Evolutionary conservation across 2,797 vertebrate species (phyloP), one percentile per base, ranked within the genome.

Genomic region (Enteromius treurensis): DNA sequence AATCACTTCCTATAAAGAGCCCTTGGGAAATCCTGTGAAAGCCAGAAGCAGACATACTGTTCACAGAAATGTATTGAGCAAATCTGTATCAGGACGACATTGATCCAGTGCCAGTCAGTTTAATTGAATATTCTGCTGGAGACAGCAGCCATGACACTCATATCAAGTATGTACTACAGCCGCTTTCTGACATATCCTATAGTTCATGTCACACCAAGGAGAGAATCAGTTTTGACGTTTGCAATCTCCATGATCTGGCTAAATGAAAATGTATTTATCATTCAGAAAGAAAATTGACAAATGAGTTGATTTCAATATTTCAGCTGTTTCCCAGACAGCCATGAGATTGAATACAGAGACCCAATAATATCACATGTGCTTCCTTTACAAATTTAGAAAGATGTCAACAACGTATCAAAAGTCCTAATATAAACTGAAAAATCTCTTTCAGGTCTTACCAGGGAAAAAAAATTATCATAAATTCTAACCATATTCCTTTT

Each of bases 51-150:
- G 19, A 73, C 14, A 34, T 23, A 17, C 1, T 17, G 13, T 64
- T 26, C 42, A 64, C 42, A 45, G n/a, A 55, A 74, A 64, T 3
- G 19, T 23, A 55, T 74, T 73, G 26, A 81, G 26, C n/a, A 47
- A 64, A 81, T 81, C 40, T 73, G 79, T 81, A 34, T 62, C 79
- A 37, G 14, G 58, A 51, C 2, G 58, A 81, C 55, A 74, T 65
- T 74, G 58, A 81, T 74, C 42, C 58, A 74, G 55, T 26, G n/a
- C 21, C 58, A 74, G 58, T 81, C 42, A 40, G 21, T 81, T 40
- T 37, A 81, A 81, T 74, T 81, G 58, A 81, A 81, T 81, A 64
- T 81, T 65, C 40, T 0, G 4, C 58, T 65, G 13, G 42, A 64
- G 58, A 81, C 42, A 47, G 42, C 53, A 5, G 53, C 26, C 40